Conservation (phyloP, 2,888 invertebrate genomes). For the Didymodactylos carnosus region DNA sequence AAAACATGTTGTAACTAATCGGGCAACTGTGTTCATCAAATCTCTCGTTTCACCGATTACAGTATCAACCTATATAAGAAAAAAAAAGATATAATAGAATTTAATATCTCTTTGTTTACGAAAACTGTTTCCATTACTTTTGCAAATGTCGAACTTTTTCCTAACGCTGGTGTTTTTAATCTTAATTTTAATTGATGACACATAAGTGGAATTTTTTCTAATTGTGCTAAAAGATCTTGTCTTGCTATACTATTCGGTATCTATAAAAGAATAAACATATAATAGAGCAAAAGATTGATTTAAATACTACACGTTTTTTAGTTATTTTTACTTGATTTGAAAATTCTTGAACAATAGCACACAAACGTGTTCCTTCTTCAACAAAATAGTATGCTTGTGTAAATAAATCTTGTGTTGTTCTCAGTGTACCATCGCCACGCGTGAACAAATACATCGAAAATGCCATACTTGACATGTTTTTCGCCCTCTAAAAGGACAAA, state of each 20-base stretch:
- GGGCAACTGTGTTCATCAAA: slow-evolving; percentile 6
- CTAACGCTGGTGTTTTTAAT: slow-evolving; percentile 1
- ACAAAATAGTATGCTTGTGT: slow-evolving; percentile 96
- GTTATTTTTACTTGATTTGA: background rate
- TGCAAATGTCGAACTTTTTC: slow-evolving; percentile 9
- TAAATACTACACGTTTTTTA: no score
- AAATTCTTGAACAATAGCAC: slow-evolving; percentile 4
- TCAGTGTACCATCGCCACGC: slow-evolving; percentile 74
- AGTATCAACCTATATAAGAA: background rate
- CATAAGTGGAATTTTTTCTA: slow-evolving; percentile 7
- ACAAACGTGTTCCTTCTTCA: slow-evolving; percentile 54
- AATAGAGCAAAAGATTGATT: no score
- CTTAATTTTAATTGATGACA: slow-evolving; percentile 9
- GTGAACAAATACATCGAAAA: slow-evolving; percentile 97
- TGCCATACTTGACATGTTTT: slow-evolving; percentile 98
- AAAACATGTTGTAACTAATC: slow-evolving; percentile 4
- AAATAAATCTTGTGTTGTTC: slow-evolving; percentile 78
- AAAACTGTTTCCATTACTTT: no score
- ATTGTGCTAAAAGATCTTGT: slow-evolving; percentile 1
- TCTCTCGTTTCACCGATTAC: slow-evolving; percentile 10
- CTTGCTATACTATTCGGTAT: background rate
- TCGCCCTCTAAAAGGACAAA: slow-evolving; percentile 42
- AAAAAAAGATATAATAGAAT: background rate
- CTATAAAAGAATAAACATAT: background rate
- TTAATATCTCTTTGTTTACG: background rate